Base-by-base conservation (phyloP, 2,888 invertebrate genomes). In the Linhomoeus sp. region DNA sequence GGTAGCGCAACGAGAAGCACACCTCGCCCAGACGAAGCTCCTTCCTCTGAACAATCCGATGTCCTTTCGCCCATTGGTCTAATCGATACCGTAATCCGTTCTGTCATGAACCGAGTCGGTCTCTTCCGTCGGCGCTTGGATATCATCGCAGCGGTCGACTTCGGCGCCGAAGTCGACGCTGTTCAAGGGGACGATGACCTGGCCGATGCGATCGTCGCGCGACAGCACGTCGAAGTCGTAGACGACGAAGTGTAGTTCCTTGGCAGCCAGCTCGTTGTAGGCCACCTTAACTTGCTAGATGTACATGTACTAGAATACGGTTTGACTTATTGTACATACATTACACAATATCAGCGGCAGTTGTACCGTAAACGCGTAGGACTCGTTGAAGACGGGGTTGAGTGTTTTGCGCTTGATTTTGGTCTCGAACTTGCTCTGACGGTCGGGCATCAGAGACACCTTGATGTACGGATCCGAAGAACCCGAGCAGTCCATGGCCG, bases 221-320 rank as follows among this genome's bases (percentile, higher is more conserved):
- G 60, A 60, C 24, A 62, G 53, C 29, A 60, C 51, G 48, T 62
- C 62, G 50, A 58, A 63, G 48, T 62, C 62, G 46, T 54, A 62
- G 9, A 63, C 54, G 14, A 59, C 59, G 22, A 62, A 45, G 50
- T 54, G 52, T 25, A 63, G 45, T 2, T 58, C 56, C 49, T 63
- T 60, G 14, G 57, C 51, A 25, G 55, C 54, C 14, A 63, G 47
- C 43, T 62, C 61, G 36, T 60, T 57, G 54, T 58, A 62, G 1
- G 58, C 57, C 41, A 61, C 55, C 61, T 61, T 49, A 29, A 59
- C 41, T 2, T 5, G 29, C n/a, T n/a, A n/a, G n/a, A n/a, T n/a
- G n/a, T n/a, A n/a, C n/a, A n/a, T n/a, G n/a, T n/a, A n/a, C n/a
- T n/a, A n/a, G n/a, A n/a, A n/a, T n/a, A n/a, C n/a, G n/a, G n/a